These are phyloP conservation scores for Indicator indicator DNA, from an alignment of 2,113 vertebrate species.

Conservation along the genomic window DNA sequence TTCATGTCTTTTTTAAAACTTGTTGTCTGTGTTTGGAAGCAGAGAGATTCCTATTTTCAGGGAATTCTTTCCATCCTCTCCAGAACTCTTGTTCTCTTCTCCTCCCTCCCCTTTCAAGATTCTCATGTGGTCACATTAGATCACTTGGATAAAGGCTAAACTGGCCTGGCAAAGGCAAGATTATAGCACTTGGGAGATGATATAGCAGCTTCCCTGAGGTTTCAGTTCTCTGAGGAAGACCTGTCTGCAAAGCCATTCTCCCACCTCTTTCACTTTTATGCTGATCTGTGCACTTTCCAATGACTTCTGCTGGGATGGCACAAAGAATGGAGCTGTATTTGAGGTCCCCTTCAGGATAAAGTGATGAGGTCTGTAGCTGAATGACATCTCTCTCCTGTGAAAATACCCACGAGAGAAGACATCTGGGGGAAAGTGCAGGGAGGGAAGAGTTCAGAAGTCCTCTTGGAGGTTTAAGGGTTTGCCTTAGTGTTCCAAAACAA, in stretches of 20 bases:
- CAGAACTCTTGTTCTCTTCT: background rate
- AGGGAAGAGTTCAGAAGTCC: fast-evolving
- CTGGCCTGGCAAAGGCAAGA: background rate
- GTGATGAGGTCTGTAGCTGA: background rate
- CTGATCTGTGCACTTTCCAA: background rate
- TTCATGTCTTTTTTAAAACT: background rate
- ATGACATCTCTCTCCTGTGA: background rate
- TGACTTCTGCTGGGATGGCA: background rate
- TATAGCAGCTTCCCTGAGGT: background rate
- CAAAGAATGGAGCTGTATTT: background rate
- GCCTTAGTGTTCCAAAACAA: background rate
- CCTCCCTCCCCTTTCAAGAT: background rate
- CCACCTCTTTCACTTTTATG: background rate
- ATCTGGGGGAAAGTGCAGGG: fast-evolving
- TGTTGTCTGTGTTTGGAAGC: background rate
- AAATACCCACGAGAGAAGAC: background rate
- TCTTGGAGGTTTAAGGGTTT: background rate
- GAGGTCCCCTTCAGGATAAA: background rate
- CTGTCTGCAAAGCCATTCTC: background rate
- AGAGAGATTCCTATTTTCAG: background rate
- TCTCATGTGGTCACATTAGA: background rate
- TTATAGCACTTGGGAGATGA: background rate
- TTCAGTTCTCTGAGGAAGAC: background rate
- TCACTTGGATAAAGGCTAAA: background rate
- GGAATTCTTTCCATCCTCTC: background rate